Evolutionary conservation across 2,113 vertebrate species (phyloP).

Genomic region (Oriolus oriolus): DNA sequence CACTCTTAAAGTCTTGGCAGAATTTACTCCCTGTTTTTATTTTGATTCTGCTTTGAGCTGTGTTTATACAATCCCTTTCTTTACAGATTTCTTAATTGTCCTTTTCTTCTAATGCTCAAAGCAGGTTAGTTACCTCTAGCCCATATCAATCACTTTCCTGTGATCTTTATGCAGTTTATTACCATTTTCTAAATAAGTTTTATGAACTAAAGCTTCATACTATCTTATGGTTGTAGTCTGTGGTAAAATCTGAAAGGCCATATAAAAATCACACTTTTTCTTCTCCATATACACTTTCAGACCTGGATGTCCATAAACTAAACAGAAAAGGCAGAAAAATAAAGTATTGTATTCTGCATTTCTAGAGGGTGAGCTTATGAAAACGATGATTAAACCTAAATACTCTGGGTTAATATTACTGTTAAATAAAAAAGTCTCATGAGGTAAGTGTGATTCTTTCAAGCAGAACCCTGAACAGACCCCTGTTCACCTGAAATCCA

Average conservation of each 20-base stretch:
- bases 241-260: background rate
- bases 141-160: background rate
- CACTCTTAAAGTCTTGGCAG: background rate
- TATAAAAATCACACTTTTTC: background rate
- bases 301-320: background rate
- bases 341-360: background rate
- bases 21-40: background rate
- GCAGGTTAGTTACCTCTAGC: background rate
- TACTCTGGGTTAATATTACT: background rate
- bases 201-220: background rate
- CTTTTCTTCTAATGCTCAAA: background rate
- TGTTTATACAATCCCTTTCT: background rate
- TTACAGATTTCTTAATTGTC: background rate
- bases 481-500: background rate
- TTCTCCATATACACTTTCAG: background rate
- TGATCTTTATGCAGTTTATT: background rate
- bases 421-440: background rate
- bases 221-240: background rate
- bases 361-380: background rate
- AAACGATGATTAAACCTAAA: background rate
- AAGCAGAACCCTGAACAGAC: background rate
- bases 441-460: background rate
- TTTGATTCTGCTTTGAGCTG: background rate
- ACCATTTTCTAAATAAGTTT: background rate
- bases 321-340: background rate